Conservation (phyloP, 1,140 invertebrate species). For the Solenopsis invicta region DNA sequence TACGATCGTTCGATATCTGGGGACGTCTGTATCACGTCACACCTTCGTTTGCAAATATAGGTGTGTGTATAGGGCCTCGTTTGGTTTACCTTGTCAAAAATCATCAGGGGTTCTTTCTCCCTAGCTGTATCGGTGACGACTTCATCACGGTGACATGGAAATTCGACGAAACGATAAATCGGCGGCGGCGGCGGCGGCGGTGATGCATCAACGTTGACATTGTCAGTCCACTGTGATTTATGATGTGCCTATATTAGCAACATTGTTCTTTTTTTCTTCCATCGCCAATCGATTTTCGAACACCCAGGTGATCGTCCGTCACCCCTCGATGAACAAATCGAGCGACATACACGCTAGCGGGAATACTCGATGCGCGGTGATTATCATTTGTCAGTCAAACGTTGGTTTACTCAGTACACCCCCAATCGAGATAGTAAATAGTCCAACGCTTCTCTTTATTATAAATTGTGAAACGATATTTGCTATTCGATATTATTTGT, state of each 20-base stretch:
- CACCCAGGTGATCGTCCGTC: slow-evolving; percentile 8
- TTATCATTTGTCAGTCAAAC: slow-evolving; percentile 38
- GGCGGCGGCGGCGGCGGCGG: slow-evolving; percentile 45
- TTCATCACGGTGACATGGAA: slow-evolving; percentile 72
- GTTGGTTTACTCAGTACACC: background rate
- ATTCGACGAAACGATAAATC: slow-evolving; percentile 71
- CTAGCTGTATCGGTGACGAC: slow-evolving; percentile 42
- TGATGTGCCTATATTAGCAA: slow-evolving; percentile 56
- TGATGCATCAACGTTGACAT: slow-evolving; percentile 55
- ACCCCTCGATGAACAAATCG: slow-evolving; percentile 33
- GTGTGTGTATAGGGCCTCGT: background rate
- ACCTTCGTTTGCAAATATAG: background rate
- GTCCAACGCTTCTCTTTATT: background rate
- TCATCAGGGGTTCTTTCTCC: background rate
- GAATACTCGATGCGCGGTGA: slow-evolving; percentile 2
- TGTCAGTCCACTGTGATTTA: slow-evolving; percentile 67
- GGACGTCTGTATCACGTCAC: background rate
- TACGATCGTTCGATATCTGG: background rate
- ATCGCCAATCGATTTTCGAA: background rate
- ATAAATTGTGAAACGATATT: background rate
- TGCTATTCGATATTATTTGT: background rate
- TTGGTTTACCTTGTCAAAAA: slow-evolving; percentile 28
- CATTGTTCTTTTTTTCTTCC: slow-evolving; percentile 10
- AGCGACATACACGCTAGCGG: background rate
- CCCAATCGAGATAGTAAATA: background rate